These are phyloP conservation scores for Philypnodon macrostomus DNA, from an alignment of 2,797 vertebrate species.

Conservation along the genomic window DNA sequence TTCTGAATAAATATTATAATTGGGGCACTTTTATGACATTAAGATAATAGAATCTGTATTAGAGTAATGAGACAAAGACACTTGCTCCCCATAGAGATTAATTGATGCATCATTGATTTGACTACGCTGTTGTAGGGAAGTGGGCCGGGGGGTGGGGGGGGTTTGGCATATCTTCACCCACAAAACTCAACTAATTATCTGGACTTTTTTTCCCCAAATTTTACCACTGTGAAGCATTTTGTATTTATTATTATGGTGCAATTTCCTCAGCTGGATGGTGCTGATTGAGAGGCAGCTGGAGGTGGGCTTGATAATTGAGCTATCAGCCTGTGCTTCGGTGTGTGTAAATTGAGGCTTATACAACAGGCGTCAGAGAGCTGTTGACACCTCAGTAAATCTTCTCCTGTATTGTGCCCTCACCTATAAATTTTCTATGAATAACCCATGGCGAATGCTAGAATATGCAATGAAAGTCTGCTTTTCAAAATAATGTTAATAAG, in stretches of 20 bases:
- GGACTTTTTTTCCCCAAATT: conserved; percentile 13
- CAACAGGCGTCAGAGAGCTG: conserved; percentile 39
- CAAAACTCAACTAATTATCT: conserved; percentile 36
- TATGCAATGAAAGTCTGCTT: background rate
- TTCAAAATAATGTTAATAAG: conserved; percentile 14
- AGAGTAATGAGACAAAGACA: conserved; percentile 9
- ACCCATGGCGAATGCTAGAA: background rate
- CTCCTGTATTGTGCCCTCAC: conserved; percentile 17
- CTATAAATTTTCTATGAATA: conserved; percentile 32
- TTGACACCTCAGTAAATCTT: conserved; percentile 40
- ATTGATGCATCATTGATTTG: conserved; percentile 37
- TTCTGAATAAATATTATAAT: background rate
- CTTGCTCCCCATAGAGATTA: conserved; percentile 16
- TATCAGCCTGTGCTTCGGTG: conserved; percentile 38
- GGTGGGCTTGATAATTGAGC: conserved; percentile 44
- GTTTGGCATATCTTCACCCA: conserved; percentile 12
- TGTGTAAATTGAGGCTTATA: conserved; percentile 33
- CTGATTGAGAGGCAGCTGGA: conserved; percentile 6
- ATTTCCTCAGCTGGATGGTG: background rate
- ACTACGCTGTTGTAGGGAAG: conserved; percentile 38
- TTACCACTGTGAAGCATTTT: conserved; percentile 13
- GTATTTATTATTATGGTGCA: conserved; percentile 2
- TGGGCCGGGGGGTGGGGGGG: conserved; percentile 6
- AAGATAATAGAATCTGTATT: conserved; percentile 49
- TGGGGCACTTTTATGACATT: background rate